These are phyloP conservation scores for Xylocampa areola DNA, from an alignment of 2,888 invertebrate genomes.

Conservation along the genomic window DNA sequence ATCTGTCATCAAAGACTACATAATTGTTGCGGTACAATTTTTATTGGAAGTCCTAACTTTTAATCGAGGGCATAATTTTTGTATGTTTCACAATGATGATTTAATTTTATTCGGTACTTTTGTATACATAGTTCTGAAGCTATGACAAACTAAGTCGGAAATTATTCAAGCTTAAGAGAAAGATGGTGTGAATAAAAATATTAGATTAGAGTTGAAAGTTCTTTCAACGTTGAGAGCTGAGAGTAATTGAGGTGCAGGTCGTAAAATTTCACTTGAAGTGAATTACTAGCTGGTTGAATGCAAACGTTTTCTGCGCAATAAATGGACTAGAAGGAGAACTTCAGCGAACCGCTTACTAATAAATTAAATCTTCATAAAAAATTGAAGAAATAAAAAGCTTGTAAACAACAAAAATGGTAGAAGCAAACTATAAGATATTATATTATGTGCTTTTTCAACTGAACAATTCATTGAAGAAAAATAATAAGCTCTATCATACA, in stretches of 20 bases:
- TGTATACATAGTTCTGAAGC: background rate
- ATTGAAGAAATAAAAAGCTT: conserved; percentile 7
- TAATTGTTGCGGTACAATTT: conserved; percentile 26
- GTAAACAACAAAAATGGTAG: too few species aligned
- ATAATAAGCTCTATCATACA: too few species aligned
- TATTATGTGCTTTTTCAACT: too few species aligned
- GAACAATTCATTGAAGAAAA: too few species aligned
- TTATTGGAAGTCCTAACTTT: conserved; percentile 17
- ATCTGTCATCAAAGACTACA: conserved; percentile 33
- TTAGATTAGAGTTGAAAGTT: too few species aligned
- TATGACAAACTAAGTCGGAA: too few species aligned
- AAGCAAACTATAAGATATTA: too few species aligned
- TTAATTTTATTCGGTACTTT: background rate
- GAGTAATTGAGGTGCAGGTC: conserved; percentile 12
- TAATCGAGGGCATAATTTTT: conserved; percentile 18
- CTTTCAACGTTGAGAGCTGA: background rate
- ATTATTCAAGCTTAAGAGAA: background rate
- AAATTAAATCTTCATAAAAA: conserved; percentile 18
- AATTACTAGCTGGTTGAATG: conserved; percentile 11
- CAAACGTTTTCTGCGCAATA: conserved; percentile 31
- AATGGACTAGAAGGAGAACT: conserved; percentile 17
- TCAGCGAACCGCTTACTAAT: conserved; percentile 27
- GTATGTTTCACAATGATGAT: too few species aligned
- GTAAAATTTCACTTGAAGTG: conserved; percentile 20
- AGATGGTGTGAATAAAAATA: background rate